These are phyloP conservation scores for Sminthurinus signatus DNA, from an alignment of 1,140 invertebrate genomes.

Conservation along the genomic window DNA sequence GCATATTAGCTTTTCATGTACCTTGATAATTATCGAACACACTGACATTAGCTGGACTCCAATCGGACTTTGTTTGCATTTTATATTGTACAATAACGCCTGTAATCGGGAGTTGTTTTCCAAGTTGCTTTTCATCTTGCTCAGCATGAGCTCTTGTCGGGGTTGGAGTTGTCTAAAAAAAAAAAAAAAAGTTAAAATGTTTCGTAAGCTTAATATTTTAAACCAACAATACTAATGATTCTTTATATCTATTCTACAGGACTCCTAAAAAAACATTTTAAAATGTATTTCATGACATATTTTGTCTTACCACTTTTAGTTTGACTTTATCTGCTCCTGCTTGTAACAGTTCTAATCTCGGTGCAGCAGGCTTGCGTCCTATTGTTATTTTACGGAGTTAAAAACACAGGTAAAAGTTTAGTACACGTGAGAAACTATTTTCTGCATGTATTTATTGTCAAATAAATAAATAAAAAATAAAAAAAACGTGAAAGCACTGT, in stretches of 20 bases:
- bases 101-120: constrained; percentile 29
- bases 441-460: too few relatives aligned
- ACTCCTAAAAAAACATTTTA: too few relatives aligned
- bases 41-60: constrained; percentile 31
- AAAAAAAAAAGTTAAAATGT: not conserved
- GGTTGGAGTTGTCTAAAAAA: not conserved
- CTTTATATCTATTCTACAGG: not conserved
- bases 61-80: constrained; percentile 35
- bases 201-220: too few relatives aligned
- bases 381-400: too few relatives aligned
- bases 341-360: not conserved
- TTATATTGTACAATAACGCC: constrained; percentile 40
- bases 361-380: constrained; percentile 32
- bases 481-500: too few relatives aligned
- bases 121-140: constrained; percentile 26
- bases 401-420: too few relatives aligned
- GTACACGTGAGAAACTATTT: too few relatives aligned
- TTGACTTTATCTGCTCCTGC: not conserved
- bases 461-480: too few relatives aligned
- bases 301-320: not conserved
- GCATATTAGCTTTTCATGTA: not conserved
- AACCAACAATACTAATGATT: too few relatives aligned
- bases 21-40: constrained; percentile 13
- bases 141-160: constrained; percentile 19
- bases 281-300: not conserved